Evolutionary conservation across 2,888 invertebrate species (phyloP).

Genomic region (Brachypalpus laphriformis): DNA sequence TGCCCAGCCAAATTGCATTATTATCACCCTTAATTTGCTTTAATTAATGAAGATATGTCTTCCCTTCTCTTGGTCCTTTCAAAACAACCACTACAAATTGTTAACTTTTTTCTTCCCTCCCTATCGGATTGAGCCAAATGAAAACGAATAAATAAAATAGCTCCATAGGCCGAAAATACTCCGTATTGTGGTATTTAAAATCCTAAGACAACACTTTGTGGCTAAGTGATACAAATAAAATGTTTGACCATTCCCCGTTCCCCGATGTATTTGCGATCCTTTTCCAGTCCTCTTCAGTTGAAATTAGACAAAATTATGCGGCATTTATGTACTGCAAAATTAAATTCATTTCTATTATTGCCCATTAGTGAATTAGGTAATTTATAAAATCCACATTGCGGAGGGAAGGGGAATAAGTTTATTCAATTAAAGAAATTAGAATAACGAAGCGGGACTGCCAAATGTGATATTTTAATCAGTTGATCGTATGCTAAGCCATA

Average conservation of each 20-base stretch:
- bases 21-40: conserved; percentile 57
- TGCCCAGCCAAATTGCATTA: conserved; percentile 22
- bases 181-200: conserved; percentile 20
- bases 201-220: conserved; percentile 37
- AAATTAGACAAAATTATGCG: conserved; percentile 30
- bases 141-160: conserved; percentile 39
- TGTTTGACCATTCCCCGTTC: conserved; percentile 9
- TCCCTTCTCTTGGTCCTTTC: neutral
- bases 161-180: neutral
- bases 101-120: neutral
- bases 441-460: neutral
- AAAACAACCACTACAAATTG: conserved; percentile 17
- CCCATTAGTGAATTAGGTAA: conserved; percentile 39
- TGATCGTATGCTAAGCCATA: neutral
- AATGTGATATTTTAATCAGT: conserved; percentile 16
- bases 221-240: conserved; percentile 28
- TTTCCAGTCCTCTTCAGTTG: conserved; percentile 1
- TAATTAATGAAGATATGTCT: conserved; percentile 56
- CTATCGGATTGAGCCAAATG: conserved; percentile 4
- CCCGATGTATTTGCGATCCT: neutral
- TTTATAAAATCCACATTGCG: conserved; percentile 12
- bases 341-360: conserved; percentile 33
- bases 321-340: conserved; percentile 28
- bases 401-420: neutral
- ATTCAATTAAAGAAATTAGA: conserved; percentile 35